phyloP scores from a whole-genome alignment of 2,113 vertebrate species.

The Carettochelys insculpta region DNA sequence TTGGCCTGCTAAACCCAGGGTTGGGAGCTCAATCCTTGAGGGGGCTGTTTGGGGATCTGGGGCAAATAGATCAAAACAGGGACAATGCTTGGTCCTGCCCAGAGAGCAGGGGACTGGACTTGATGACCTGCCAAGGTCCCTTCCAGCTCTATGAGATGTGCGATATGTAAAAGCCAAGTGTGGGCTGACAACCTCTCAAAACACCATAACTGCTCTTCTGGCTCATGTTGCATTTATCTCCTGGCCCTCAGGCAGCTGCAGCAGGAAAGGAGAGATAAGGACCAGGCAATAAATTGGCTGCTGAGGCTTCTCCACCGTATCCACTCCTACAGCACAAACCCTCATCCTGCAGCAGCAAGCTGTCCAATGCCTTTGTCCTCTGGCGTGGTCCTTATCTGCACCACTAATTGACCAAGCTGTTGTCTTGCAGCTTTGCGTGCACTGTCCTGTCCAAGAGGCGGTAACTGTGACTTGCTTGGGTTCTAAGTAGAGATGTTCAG shows the following conservation, averaged over 20 bases:
- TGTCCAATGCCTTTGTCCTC: neutral
- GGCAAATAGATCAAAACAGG: too few relatives aligned
- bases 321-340: neutral
- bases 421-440: neutral
- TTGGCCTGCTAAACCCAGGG: too few relatives aligned
- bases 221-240: neutral
- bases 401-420: neutral
- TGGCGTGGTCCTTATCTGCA: fast-evolving
- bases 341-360: neutral
- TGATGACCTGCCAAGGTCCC: too few relatives aligned
- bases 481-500: neutral
- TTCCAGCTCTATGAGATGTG: too few relatives aligned
- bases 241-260: neutral
- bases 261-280: neutral
- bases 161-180: too few relatives aligned
- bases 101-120: too few relatives aligned
- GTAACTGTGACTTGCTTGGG: neutral
- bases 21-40: too few relatives aligned
- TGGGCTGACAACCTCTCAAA: neutral
- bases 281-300: neutral
- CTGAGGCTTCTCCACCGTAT: neutral
- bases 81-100: too few relatives aligned
- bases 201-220: too few relatives aligned
- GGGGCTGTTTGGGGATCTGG: too few relatives aligned
- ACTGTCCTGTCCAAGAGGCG: neutral